A percentile compares a stretch with the other conserved stretches of the same genome.
Evolutionary conservation across 2,113 vertebrate genomes (phyloP).

Genomic region (Trogon melanurus): DNA sequence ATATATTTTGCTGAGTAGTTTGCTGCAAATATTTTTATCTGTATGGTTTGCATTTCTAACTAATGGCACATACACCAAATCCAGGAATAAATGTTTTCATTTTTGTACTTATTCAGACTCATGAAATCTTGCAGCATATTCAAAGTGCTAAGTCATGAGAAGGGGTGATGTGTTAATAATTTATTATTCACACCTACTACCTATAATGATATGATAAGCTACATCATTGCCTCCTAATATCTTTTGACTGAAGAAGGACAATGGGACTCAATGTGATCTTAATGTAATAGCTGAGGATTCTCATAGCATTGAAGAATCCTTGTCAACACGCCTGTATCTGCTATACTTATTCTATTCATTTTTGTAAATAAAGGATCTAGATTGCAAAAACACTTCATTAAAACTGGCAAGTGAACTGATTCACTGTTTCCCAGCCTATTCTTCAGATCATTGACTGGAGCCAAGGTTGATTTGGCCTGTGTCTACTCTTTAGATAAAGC

Average conservation of each 20-base stretch:
- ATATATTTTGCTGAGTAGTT: background rate
- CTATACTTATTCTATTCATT: background rate
- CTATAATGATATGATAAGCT: background rate
- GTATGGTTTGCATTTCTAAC: background rate
- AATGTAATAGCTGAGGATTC: background rate
- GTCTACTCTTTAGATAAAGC: background rate
- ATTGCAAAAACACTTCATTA: background rate
- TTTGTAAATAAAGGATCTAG: background rate
- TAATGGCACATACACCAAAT: background rate
- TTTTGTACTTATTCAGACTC: background rate
- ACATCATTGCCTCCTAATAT: background rate
- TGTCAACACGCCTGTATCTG: background rate
- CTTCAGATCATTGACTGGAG: background rate
- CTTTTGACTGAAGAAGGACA: background rate
- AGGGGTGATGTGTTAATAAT: background rate
- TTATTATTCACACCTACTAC: background rate
- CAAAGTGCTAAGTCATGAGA: background rate
- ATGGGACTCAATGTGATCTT: background rate
- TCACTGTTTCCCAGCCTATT: background rate
- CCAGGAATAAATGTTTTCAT: background rate
- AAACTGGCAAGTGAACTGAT: background rate
- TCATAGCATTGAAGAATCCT: background rate
- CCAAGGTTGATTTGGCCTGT: background rate
- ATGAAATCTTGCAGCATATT: background rate
- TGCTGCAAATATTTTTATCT: background rate